Conservation (phyloP, 2,797 vertebrate genomes). For the Protosalanx chinensis region DNA sequence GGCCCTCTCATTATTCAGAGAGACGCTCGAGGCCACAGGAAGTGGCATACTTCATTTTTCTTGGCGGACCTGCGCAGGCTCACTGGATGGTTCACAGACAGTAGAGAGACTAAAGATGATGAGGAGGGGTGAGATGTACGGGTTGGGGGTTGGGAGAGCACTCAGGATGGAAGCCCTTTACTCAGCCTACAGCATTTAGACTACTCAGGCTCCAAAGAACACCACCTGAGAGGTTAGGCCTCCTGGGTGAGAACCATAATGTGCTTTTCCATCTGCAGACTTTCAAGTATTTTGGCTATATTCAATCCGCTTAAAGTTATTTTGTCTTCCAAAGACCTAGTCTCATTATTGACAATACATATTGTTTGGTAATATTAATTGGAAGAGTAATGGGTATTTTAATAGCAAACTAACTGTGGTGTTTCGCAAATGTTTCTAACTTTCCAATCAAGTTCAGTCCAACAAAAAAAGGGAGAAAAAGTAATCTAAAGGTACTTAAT, state of each 20-base stretch:
- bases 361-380: conserved; percentile 23
- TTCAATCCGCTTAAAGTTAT: too few relatives aligned
- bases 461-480: conserved; percentile 59
- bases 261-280: too few relatives aligned
- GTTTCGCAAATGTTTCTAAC: conserved; percentile 63
- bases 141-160: conserved; percentile 35
- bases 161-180: neutral
- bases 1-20: conserved; percentile 75
- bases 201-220: too few relatives aligned
- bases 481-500: conserved; percentile 62
- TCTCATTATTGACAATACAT: conserved; percentile 19
- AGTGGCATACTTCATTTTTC: conserved; percentile 79
- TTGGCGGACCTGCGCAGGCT: conserved; percentile 69
- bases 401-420: conserved; percentile 48
- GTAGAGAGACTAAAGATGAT: conserved; percentile 58
- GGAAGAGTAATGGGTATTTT: conserved; percentile 57
- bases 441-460: conserved; percentile 46
- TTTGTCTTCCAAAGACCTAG: neutral
- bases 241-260: neutral
- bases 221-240: conserved; percentile 35
- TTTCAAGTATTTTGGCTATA: too few relatives aligned
- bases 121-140: conserved; percentile 37
- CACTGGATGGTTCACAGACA: conserved; percentile 69
- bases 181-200: conserved; percentile 22
- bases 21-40: conserved; percentile 72